These are phyloP conservation scores for Oreohelix idahoensis DNA, from an alignment of 1,140 invertebrate species.

Conservation along the genomic window DNA sequence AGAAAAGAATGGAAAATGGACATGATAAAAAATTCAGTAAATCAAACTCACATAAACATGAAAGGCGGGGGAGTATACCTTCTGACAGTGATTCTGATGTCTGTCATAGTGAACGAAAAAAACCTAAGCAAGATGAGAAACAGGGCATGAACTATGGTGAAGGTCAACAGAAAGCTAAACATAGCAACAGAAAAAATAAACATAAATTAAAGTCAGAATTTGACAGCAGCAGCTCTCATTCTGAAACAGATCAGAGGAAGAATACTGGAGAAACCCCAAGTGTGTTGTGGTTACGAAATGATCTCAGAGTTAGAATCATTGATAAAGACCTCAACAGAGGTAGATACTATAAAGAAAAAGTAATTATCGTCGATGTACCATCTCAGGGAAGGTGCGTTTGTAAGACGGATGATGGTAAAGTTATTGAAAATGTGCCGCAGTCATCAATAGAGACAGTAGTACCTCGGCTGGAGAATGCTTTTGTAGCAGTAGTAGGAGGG, in stretches of 20 bases:
- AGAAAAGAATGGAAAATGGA: constrained; percentile 27
- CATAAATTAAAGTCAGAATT: neutral
- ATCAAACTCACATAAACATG: constrained; percentile 15
- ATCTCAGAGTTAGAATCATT: constrained; percentile 71
- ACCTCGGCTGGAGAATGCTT: constrained; percentile 63
- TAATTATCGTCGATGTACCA: constrained; percentile 70
- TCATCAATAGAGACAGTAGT: constrained; percentile 73
- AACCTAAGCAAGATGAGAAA: constrained; percentile 36
- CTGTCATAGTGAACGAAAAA: constrained; percentile 41
- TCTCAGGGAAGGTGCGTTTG: constrained; percentile 67
- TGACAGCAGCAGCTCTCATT: neutral
- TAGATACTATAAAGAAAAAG: constrained; percentile 73
- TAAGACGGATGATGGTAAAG: constrained; percentile 70
- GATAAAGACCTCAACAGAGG: constrained; percentile 71
- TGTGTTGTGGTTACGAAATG: constrained; percentile 67
- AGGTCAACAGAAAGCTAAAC: neutral
- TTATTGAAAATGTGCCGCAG: constrained; percentile 69
- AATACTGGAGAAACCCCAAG: neutral
- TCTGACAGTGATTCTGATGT: constrained; percentile 36
- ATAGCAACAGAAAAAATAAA: neutral
- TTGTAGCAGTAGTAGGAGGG: constrained; percentile 71
- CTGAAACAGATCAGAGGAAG: neutral
- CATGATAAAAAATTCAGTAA: neutral
- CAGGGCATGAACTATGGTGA: neutral
- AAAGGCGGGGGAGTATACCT: constrained; percentile 33